Evolutionary conservation across 1,140 invertebrate species (phyloP), one percentile per base, ranked within the genome.

Genomic region (Drosophila prosaltans): DNA sequence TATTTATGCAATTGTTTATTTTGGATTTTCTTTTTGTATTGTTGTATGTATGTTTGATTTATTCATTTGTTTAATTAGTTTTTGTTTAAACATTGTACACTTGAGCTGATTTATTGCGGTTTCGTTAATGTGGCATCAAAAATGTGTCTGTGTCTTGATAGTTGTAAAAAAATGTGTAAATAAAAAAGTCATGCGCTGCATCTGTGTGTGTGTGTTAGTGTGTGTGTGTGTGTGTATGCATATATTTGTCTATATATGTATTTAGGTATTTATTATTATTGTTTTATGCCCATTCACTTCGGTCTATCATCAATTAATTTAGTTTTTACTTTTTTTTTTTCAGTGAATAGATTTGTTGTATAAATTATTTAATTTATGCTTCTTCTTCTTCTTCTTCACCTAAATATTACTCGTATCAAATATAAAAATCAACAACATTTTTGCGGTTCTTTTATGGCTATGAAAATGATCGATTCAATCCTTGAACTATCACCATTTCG

Each of bases 361-460:
- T 89, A 89, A 84, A 89, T 89, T 84, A 84, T 89, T 89, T 80
- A 89, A 89, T 89, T 88, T 81, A 90, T 89, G 78, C 80, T 78
- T 7, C 32, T 16, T 16, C 16, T 16, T 16, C 16, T 16, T 16
- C 80, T 78, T 7, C 32, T 30, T 89, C 85, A 75, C 84, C 84
- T 89, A 89, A 89, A 89, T 89, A 89, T 92, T 86, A 92, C 77
- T 92, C 91, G 91, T 92, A 92, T 92, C 91, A 92, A 92, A 92
- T 92, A 92, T 92, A 92, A 92, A 92, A 92, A 92, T 91, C 91
- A 92, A 92, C 91, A 92, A 92, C 79, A 72, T 90, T 91, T 60
- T 61, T 70, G 85, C 81, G 79, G 73, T 81, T 81, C 75, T 80
- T 78, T 55, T 78, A 73, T 90, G 74, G 81, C 85, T 76, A 75